Conservation (phyloP, 2,113 vertebrate genomes). For the pig (Sus scrofa) region T2T-Sscrofa CM000812.6:188635501-188636000, state of each 20-base stretch:
- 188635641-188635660: neutral
- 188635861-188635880: neutral
- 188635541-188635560: conserved; percentile 24
- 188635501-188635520: neutral
- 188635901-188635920: neutral
- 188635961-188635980: fast-evolving
- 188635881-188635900: neutral
- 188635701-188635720: fast-evolving
- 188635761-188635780: neutral
- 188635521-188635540: neutral
- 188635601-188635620: neutral
- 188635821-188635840: neutral
- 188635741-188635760: fast-evolving
- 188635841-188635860: neutral
- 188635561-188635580: conserved; percentile 47
- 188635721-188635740: neutral
- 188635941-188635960: neutral
- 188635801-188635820: neutral
- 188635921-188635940: neutral
- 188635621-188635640: neutral
- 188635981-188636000: neutral
- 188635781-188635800: neutral
- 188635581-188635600: neutral
- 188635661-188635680: neutral
- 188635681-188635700: neutral